Conservation (phyloP, 2,113 vertebrate species). For the Campylorhamphus procurvoides region DNA sequence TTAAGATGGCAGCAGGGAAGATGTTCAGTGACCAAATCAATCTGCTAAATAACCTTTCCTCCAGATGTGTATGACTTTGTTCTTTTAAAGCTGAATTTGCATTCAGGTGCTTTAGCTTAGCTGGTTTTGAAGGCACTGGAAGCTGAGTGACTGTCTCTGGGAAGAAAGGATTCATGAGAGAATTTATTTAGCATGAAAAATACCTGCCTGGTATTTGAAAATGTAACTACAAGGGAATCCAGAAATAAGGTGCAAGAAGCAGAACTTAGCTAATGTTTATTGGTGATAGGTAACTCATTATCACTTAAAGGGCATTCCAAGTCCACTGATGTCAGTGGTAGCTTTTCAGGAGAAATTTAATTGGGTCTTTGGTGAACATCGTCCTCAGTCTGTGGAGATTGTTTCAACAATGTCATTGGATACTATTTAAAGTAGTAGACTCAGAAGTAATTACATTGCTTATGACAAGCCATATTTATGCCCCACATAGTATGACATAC, state of each 20-base stretch:
- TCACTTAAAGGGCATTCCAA: neutral
- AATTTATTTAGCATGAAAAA: neutral
- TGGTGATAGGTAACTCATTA: neutral
- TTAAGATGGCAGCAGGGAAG: conserved; percentile 39
- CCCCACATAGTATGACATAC: neutral
- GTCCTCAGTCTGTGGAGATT: neutral
- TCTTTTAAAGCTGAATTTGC: conserved; percentile 11
- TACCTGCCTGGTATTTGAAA: neutral
- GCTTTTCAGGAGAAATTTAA: neutral
- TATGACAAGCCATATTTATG: neutral
- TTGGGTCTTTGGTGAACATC: neutral
- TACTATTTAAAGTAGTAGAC: neutral
- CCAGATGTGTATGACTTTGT: neutral
- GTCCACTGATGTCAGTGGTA: neutral
- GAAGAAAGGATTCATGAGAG: neutral
- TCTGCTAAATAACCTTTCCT: conserved; percentile 27
- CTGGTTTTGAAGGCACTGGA: neutral
- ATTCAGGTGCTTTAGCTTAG: neutral
- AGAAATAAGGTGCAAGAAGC: neutral
- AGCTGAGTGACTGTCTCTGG: neutral
- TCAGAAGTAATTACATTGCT: neutral
- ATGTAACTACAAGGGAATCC: neutral
- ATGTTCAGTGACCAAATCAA: conserved; percentile 46
- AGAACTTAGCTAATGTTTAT: neutral
- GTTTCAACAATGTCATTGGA: neutral